Conservation (phyloP, 1,140 invertebrate genomes). For the Dendroctonus ponderosae region DNA sequence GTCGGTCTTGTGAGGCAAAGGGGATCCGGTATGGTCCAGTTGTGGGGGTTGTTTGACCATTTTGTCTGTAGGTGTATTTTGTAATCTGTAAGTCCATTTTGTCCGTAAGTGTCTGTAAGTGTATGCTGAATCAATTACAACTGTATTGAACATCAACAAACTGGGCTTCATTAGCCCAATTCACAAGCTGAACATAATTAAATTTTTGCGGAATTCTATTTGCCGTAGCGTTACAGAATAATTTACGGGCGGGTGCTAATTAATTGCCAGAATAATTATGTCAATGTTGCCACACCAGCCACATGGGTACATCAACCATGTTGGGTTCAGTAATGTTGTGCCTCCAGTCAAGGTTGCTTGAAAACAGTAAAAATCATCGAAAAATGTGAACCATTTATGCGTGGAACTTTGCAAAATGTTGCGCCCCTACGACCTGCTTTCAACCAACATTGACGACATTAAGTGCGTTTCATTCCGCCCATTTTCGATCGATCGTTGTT, state of each 20-base stretch:
- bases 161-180: too few relatives aligned
- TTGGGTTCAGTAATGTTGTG: conserved; percentile 3
- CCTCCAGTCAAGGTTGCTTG: neutral
- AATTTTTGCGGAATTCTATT: too few relatives aligned
- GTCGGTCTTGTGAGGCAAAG: too few relatives aligned
- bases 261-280: conserved; percentile 16
- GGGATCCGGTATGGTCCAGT: too few relatives aligned
- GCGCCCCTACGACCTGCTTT: conserved; percentile 1
- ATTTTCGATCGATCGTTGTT: neutral
- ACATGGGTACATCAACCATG: neutral
- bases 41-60: too few relatives aligned
- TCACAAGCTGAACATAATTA: too few relatives aligned
- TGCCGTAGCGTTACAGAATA: neutral
- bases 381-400: too few relatives aligned
- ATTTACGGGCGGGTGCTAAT: conserved; percentile 10
- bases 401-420: conserved; percentile 3
- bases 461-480: neutral
- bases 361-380: neutral
- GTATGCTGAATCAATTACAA: too few relatives aligned
- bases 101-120: too few relatives aligned
- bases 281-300: conserved; percentile 1
- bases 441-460: conserved; percentile 5
- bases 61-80: too few relatives aligned
- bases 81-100: too few relatives aligned
- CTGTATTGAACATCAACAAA: too few relatives aligned